phyloP scores from a whole-genome alignment of 1,140 invertebrate species.

The Kradibia gibbosae region DNA sequence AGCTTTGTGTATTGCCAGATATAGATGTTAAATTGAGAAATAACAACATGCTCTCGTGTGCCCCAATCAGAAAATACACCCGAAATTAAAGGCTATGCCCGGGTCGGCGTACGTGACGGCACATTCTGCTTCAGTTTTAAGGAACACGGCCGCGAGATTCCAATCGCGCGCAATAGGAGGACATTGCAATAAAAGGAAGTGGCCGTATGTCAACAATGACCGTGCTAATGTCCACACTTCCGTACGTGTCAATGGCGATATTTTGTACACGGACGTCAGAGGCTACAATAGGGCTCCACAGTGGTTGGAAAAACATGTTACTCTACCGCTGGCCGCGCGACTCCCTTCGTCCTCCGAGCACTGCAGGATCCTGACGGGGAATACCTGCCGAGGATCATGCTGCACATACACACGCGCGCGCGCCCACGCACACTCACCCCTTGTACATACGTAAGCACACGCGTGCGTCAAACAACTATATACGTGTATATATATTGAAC shows the following conservation, averaged over 20 bases:
- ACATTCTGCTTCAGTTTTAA: constrained; percentile 5
- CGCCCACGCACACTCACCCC: too few relatives aligned
- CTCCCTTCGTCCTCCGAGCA: neutral
- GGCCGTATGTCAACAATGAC: constrained; percentile 29
- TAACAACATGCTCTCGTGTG: neutral
- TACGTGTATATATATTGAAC: neutral
- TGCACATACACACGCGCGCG: too few relatives aligned
- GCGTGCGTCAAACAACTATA: too few relatives aligned
- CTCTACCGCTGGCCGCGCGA: neutral
- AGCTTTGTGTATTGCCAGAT: neutral
- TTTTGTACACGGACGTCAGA: constrained; percentile 28
- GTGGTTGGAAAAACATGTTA: constrained; percentile 20
- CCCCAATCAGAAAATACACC: neutral
- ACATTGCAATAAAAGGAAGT: neutral
- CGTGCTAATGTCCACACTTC: constrained; percentile 34
- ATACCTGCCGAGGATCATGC: constrained; percentile 37
- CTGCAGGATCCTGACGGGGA: constrained; percentile 28
- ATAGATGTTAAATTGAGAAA: neutral
- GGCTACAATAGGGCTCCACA: neutral
- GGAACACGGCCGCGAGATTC: neutral
- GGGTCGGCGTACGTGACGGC: constrained; percentile 10
- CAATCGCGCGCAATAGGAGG: neutral
- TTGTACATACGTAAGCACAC: too few relatives aligned
- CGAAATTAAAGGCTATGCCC: neutral
- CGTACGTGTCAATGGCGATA: constrained; percentile 31